phyloP scores from a whole-genome alignment of 1,140 invertebrate genomes.

The Wasmannia auropunctata region DNA sequence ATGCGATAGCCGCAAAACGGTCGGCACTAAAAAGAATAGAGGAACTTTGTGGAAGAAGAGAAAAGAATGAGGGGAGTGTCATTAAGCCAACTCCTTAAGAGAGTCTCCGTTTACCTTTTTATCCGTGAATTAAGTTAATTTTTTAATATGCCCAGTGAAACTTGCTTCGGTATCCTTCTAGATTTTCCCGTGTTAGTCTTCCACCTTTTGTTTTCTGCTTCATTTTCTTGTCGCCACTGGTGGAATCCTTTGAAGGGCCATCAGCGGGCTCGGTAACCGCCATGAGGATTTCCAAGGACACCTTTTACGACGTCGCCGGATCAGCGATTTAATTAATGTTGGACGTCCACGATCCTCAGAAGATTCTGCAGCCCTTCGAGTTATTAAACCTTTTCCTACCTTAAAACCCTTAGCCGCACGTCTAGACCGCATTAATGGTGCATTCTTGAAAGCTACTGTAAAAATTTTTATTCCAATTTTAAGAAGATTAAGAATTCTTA shows the following conservation, averaged over 20 bases:
- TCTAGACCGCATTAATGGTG: background rate
- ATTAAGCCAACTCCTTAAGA: conserved; percentile 57
- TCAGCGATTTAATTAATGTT: conserved; percentile 58
- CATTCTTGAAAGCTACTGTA: background rate
- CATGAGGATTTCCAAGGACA: conserved; percentile 54
- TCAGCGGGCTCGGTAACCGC: conserved; percentile 43
- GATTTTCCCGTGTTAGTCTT: conserved; percentile 29
- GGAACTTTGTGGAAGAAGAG: background rate
- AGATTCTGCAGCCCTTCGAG: conserved; percentile 20
- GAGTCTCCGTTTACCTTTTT: conserved; percentile 54
- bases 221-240: conserved; percentile 43
- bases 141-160: conserved; percentile 58
- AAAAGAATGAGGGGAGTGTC: conserved; percentile 27
- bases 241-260: conserved; percentile 29
- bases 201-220: conserved; percentile 19
- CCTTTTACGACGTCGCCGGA: conserved; percentile 47
- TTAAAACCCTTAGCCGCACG: background rate
- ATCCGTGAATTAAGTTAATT: conserved; percentile 58
- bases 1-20: conserved; percentile 40
- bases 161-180: conserved; percentile 44
- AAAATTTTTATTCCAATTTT: background rate
- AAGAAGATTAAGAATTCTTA: background rate
- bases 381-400: conserved; percentile 62
- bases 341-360: conserved; percentile 24
- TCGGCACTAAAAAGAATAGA: conserved; percentile 29